Conservation (phyloP, 2,113 vertebrate genomes). For the Bubalus kerabau region DNA sequence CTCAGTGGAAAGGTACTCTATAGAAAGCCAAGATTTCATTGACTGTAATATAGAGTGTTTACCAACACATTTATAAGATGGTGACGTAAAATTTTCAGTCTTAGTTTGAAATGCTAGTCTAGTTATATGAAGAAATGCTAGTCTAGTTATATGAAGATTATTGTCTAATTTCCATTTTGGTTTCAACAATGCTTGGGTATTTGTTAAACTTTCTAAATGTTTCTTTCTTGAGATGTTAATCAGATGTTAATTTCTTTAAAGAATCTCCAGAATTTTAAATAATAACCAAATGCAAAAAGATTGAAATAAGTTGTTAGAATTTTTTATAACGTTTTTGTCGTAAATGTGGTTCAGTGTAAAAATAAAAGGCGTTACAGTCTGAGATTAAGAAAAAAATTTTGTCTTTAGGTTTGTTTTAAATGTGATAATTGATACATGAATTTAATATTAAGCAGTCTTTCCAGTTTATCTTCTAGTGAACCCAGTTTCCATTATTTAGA, state of each 20-base stretch:
- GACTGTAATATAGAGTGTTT: not conserved
- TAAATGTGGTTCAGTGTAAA: constrained; percentile 13
- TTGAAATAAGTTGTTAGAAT: not conserved
- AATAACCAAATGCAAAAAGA: constrained; percentile 9
- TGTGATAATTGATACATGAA: not conserved
- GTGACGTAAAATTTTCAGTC: not conserved
- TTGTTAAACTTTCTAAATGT: not conserved
- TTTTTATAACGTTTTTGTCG: not conserved
- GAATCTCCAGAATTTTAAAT: not conserved
- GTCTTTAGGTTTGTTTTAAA: constrained; percentile 10
- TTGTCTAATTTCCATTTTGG: not conserved
- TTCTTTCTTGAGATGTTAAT: constrained; percentile 36
- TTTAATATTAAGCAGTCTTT: not conserved
- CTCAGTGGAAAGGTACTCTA: not conserved
- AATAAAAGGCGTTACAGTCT: not conserved
- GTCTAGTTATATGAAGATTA: constrained; percentile 1
- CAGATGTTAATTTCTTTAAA: constrained; percentile 47
- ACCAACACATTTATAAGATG: not conserved
- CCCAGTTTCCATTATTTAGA: not conserved
- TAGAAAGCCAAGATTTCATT: not conserved
- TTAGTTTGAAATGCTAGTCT: constrained; percentile 7
- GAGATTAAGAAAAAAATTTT: not conserved
- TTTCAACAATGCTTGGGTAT: not conserved
- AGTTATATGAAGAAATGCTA: not conserved
- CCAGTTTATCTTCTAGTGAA: not conserved